Base-by-base conservation (phyloP, 2,113 vertebrate genomes). In the Bos javanicus region DNA sequence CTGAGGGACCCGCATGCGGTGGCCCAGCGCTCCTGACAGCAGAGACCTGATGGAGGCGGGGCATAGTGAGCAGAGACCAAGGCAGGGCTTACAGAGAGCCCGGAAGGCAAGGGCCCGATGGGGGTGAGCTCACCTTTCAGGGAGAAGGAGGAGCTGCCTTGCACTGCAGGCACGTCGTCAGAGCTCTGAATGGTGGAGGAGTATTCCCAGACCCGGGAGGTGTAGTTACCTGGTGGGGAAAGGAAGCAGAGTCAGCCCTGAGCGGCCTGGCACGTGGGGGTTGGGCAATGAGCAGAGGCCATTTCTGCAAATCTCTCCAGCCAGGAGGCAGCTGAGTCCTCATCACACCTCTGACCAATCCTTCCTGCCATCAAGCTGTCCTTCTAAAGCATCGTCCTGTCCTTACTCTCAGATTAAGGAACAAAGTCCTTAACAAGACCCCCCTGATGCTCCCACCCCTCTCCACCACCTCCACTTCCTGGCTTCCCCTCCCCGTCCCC, bases 131-230 rank as follows among this genome's bases (percentile, higher is more conserved):
- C 98, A 99, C 99, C 99, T 99, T 99, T 99, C 97, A 98, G 85
- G 57, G 96, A 98, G 98, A 98, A 99, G 95, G 97, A 91, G 3
- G 99, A 98, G 97, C 98, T 98, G 97, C 99, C 99, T 25, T 97
- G 98, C 64, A 86, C 97, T 4, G 96, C n/a, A 50, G 99, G 98
- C 94, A 98, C 76, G 82, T 99, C 99, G 4, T 99, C 99, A 0
- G 99, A 98, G 19, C 74, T 98, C 97, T 99, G 98, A 76, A 99
- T 88, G 97, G 98, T 97, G 97, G 99, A 98, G 82, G 99, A 98
- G 97, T 98, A 99, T 90, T 99, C 99, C 99, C 99, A 99, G 91
- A 98, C 99, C 54, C 99, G 98, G 91, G 98, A 98, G 74, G 98
- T 99, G 98, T 99, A 99, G 98, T 98, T 99, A 82, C 99, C 99